These are phyloP conservation scores for Dynastes hyllus DNA, from an alignment of 2,888 invertebrate species.

Conservation along the genomic window DNA sequence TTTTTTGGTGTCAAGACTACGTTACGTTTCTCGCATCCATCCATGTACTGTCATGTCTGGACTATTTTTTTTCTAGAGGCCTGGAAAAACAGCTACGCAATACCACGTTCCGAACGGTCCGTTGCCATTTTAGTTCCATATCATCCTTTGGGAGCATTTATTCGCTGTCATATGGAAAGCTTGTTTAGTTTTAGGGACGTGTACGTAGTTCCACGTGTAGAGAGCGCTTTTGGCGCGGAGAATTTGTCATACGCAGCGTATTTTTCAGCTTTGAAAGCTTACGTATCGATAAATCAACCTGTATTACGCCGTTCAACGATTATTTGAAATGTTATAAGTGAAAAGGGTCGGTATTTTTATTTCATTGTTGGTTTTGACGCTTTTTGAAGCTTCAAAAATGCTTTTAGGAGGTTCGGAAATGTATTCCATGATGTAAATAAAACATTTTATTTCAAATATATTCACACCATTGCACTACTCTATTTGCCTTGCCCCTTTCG, in stretches of 20 bases:
- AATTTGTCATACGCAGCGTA: background rate
- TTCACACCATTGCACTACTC: no score
- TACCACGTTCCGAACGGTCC: background rate
- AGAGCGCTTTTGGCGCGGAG: background rate
- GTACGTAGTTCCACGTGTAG: background rate
- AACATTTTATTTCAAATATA: no score
- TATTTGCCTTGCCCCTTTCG: no score
- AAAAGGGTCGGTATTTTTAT: no score
- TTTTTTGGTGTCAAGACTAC: constrained; percentile 11
- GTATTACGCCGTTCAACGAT: no score
- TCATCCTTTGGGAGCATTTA: background rate
- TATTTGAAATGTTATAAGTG: no score
- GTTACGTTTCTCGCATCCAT: constrained; percentile 13
- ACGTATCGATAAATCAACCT: background rate
- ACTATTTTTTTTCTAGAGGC: background rate
- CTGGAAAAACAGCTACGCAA: background rate
- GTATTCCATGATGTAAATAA: no score
- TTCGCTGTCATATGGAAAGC: background rate
- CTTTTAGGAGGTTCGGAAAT: no score
- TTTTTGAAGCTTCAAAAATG: no score
- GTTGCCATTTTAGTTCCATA: background rate
- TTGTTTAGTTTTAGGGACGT: background rate
- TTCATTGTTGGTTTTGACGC: no score
- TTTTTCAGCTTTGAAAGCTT: background rate
- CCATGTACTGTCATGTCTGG: constrained; percentile 4